Evolutionary conservation across 1,140 invertebrate species (phyloP).

Genomic region (Orussus abietinus): DNA sequence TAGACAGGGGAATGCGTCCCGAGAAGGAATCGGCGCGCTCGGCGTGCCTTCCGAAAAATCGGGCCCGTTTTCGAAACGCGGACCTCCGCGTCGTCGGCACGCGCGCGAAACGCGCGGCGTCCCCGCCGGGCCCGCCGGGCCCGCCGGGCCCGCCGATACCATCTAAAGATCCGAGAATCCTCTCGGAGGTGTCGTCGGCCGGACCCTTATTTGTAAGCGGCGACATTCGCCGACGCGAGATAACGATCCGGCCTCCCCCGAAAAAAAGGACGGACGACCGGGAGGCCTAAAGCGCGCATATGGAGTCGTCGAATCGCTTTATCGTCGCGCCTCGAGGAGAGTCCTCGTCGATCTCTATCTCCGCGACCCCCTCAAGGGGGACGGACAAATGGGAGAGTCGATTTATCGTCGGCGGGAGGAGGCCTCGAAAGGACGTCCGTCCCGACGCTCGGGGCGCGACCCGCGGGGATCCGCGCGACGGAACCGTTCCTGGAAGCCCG

Average conservation of each 20-base stretch:
- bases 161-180: constrained; percentile 29
- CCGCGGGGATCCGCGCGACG: too few species aligned
- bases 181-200: constrained; percentile 25
- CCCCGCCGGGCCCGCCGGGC: constrained; percentile 1
- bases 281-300: constrained; percentile 3
- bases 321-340: too few species aligned
- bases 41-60: neutral
- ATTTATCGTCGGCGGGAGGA: too few species aligned
- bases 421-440: too few species aligned
- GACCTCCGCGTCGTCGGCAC: constrained; percentile 2
- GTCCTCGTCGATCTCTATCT: constrained; percentile 7
- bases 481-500: too few species aligned
- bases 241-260: constrained; percentile 25
- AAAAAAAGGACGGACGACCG: neutral
- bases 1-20: constrained; percentile 48
- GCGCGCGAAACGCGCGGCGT: constrained; percentile 5
- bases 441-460: constrained; percentile 21
- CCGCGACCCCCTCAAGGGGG: neutral
- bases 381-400: neutral
- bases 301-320: too few species aligned
- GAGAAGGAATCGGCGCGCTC: constrained; percentile 1
- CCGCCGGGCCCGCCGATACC: constrained; percentile 19
- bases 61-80: neutral
- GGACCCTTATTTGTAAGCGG: constrained; percentile 32
- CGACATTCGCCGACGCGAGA: constrained; percentile 26